A percentile compares a stretch with the other conserved stretches of the same genome.
Conservation (phyloP, 1,140 invertebrate species). For the Colletes latitarsis region DNA sequence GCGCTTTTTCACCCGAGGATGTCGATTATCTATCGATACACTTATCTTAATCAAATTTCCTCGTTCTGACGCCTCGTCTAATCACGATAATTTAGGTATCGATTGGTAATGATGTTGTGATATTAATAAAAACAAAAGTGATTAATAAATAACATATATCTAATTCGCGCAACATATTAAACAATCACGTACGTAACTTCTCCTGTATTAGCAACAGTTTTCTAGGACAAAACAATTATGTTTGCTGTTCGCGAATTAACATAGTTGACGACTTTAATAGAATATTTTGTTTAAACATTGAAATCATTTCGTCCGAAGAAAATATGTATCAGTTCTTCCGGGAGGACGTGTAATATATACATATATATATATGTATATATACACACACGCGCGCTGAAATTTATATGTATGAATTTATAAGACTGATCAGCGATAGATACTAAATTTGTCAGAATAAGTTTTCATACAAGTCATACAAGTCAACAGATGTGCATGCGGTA, state of each 20-base stretch:
- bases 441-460: conserved; percentile 17
- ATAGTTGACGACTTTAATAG: background rate
- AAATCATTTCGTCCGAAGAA: background rate
- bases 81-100: conserved; percentile 20
- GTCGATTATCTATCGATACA: background rate
- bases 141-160: conserved; percentile 70
- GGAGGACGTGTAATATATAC: background rate
- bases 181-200: background rate
- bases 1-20: background rate
- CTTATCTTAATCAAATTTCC: background rate
- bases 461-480: background rate
- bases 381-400: background rate
- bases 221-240: background rate
- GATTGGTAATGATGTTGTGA: conserved; percentile 70
- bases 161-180: conserved; percentile 16
- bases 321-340: background rate
- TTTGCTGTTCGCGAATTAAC: background rate
- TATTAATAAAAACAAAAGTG: conserved; percentile 72
- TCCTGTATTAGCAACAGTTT: background rate
- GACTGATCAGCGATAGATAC: conserved; percentile 39
- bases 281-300: background rate
- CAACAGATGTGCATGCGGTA: conserved; percentile 3
- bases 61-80: background rate
- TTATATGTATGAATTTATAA: conserved; percentile 30
- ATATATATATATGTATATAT: background rate